phyloP scores from a whole-genome alignment of 2,888 invertebrate genomes.

The Stegophylla sp. region DNA sequence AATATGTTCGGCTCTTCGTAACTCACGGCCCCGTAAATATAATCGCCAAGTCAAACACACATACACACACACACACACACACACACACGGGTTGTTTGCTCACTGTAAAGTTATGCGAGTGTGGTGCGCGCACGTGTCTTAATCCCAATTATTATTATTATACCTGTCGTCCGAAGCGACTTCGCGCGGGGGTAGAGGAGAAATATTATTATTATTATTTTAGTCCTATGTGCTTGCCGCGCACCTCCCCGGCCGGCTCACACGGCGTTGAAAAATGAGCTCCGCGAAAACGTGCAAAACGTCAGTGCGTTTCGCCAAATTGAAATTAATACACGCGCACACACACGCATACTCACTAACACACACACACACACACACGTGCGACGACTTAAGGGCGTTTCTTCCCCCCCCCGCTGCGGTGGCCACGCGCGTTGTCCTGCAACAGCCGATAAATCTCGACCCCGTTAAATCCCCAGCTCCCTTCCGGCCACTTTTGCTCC shows the following conservation, averaged over 20 bases:
- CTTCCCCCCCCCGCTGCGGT: too few species aligned
- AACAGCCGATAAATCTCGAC: conserved; percentile 44
- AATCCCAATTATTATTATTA: conserved; percentile 38
- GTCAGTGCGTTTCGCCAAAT: conserved; percentile 31
- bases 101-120: background rate
- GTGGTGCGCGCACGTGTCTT: conserved; percentile 9
- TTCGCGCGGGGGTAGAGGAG: background rate
- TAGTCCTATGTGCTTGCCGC: background rate
- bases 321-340: conserved; percentile 38
- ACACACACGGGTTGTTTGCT: background rate
- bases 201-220: conserved; percentile 6
- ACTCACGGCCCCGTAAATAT: background rate
- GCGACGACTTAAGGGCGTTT: conserved; percentile 23
- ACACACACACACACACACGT: background rate
- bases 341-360: background rate
- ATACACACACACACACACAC: background rate
- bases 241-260: background rate
- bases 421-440: background rate
- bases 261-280: conserved; percentile 31
- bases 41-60: conserved; percentile 39
- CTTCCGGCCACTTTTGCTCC: too few species aligned
- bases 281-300: conserved; percentile 12
- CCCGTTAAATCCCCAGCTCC: conserved; percentile 27
- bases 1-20: background rate
- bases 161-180: background rate